Conservation (phyloP, 2,797 vertebrate species). For the Glossophaga mutica region DNA sequence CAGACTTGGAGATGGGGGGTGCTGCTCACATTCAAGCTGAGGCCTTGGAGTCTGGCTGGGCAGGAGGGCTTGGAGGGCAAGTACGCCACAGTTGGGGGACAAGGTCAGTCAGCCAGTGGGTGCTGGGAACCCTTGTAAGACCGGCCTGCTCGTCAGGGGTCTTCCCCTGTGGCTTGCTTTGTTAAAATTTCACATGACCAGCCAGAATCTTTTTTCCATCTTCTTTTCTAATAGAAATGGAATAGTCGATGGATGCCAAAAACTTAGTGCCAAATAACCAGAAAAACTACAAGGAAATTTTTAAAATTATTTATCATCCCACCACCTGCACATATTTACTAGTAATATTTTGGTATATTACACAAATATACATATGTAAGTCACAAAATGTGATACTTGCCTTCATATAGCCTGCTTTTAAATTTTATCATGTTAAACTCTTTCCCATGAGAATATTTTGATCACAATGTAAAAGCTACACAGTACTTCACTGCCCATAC, state of each 20-base stretch:
- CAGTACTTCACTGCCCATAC: not conserved
- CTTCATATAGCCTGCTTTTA: not conserved
- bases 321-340: not conserved
- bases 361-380: not conserved
- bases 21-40: not conserved
- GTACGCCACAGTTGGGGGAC: not conserved
- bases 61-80: not conserved
- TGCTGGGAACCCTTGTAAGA: not conserved
- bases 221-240: not conserved
- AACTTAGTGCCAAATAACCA: not conserved
- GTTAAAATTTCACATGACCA: not conserved
- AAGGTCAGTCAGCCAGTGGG: not conserved
- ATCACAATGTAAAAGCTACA: not conserved
- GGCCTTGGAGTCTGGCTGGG: not conserved
- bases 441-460: not conserved
- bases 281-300: conserved; percentile 1
- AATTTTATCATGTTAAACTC: not conserved
- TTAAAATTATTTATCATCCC: not conserved
- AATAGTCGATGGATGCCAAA: not conserved
- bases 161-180: not conserved
- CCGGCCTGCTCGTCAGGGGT: not conserved
- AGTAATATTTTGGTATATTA: not conserved
- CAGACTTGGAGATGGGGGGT: not conserved
- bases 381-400: not conserved
- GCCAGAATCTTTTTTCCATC: not conserved